Evolutionary conservation across 2,888 invertebrate genomes (phyloP).

Genomic region (Acleris laterana): DNA sequence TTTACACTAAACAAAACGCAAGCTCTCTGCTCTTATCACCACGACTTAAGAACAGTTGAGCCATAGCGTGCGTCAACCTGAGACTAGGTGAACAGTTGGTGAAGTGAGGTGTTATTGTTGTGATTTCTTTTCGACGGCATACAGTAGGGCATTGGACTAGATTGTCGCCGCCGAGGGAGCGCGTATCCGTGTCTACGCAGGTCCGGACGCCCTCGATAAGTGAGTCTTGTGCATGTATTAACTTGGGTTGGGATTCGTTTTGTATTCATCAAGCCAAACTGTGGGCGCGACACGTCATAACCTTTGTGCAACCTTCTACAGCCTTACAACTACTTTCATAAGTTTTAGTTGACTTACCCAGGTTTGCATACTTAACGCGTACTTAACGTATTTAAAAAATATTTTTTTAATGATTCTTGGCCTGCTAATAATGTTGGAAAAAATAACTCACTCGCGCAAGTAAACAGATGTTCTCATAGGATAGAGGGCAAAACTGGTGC

Average conservation of each 20-base stretch:
- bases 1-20: slow-evolving; percentile 58
- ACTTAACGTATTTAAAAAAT: not conserved
- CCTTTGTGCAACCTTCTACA: slow-evolving; percentile 60
- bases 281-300: slow-evolving; percentile 81
- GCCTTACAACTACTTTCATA: slow-evolving; percentile 7
- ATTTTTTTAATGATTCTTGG: no score
- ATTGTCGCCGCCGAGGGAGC: slow-evolving; percentile 67
- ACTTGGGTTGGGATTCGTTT: slow-evolving; percentile 66
- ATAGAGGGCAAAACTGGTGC: slow-evolving; percentile 12
- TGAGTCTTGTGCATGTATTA: slow-evolving; percentile 74
- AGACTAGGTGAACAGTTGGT: slow-evolving; percentile 49
- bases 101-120: slow-evolving; percentile 78
- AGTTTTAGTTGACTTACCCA: not conserved
- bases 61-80: slow-evolving; percentile 38
- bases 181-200: slow-evolving; percentile 64
- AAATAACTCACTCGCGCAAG: no score
- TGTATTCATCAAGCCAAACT: slow-evolving; percentile 51
- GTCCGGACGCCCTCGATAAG: slow-evolving; percentile 70
- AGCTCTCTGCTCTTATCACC: slow-evolving; percentile 76
- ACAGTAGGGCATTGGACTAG: slow-evolving; percentile 64
- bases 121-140: slow-evolving; percentile 74
- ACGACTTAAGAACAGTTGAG: slow-evolving; percentile 76
- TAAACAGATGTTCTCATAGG: not conserved
- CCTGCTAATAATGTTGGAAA: not conserved
- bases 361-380: not conserved